Base-by-base conservation (phyloP, 2,888 invertebrate genomes). In the Apantesis nais region DNA sequence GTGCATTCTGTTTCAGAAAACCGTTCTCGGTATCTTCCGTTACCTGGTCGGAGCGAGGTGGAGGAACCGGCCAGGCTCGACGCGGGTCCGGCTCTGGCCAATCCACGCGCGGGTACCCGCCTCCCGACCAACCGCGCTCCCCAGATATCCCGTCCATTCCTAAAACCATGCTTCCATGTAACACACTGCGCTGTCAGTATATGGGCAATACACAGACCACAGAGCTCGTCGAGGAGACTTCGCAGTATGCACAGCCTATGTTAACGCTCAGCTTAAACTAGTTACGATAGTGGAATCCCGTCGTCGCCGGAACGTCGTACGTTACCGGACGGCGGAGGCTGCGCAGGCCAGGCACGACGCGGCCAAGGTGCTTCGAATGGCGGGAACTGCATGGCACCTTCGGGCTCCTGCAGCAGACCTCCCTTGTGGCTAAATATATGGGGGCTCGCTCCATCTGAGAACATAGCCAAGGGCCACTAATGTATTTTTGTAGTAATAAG, bases 401-500 rank as follows among this genome's bases (percentile, higher is more conserved):
- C 87, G 68, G 85, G 84, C 83, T 95, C 95, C 81, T 95, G 95
- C 81, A 97, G 95, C 84, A 97, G 90, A 68, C 97, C 97, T 81
- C 95, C 96, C 92, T 97, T 97, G 92, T 97, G 97, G 88, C 96
- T 97, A 92, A 97, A 97, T 86, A 97, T 97, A 86, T 96, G 97
- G 81, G 96, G 96, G 77, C 87, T 81, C 64, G 77, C 80, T 34
- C 69, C 72, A 19, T 73, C 72, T 73, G 52, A 12, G 25, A 64
- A 60, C 52, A 55, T n/a, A 25, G 1, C 39, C 25, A 61, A 61
- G 31, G 11, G 29, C 29, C 29, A 29, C 25, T 39, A 11, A 29
- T 22, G 29, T 34, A 31, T 12, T 41, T n/a, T 67, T 41, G 58
- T 8, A 25, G 7, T 8, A n/a, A 7, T 29, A 58, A 29, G 29